Evolutionary conservation across 2,888 invertebrate genomes (phyloP), one percentile per base, ranked within the genome.

Genomic region (Dryomyza anilis): DNA sequence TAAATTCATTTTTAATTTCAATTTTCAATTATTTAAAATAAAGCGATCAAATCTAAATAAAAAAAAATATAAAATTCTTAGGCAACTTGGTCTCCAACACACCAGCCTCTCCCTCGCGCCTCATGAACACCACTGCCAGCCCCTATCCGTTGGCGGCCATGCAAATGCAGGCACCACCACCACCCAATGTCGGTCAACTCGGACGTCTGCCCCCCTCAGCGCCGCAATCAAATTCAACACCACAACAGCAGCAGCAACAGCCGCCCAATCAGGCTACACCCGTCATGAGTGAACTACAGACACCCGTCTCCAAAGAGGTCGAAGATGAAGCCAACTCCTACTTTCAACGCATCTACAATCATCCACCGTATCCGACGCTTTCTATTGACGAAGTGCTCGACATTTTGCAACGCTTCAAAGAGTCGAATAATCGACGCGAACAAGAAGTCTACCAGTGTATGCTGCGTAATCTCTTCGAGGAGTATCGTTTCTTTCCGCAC

Each of bases 321-420:
- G 99, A 99, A 83, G 98, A 98, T 79, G 98, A 99, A 85, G 99
- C 98, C 0, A 99, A 99, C 81, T 92, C 95, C 60, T 99, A 98
- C 80, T 99, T 99, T 83, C 98, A 99, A 84, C 88, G 96, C 71
- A 98, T 99, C 76, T 98, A 98, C 85, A 98, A 97, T 83, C 95
- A 97, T 83, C 95, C 96, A n/a, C 94, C 96, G 10, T 93, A 94
- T 85, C 94, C 94, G 0, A 95, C 95, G 2, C 86, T 96, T 64
- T 93, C 96, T 0, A 97, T 98, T 66, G 96, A 97, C 76, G 97
- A 98, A 81, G 96, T 99, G 0, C 86, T 99, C 2, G 95, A 96
- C 57, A 95, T 98, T 91, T 83, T 99, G 67, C 97, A 97, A 79
- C 90, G 92, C 73, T 99, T 98, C 82, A 95, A 96, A 81, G 95